Evolutionary conservation across 1,140 invertebrate species (phyloP).

Genomic region (Lordiphosa collinella): DNA sequence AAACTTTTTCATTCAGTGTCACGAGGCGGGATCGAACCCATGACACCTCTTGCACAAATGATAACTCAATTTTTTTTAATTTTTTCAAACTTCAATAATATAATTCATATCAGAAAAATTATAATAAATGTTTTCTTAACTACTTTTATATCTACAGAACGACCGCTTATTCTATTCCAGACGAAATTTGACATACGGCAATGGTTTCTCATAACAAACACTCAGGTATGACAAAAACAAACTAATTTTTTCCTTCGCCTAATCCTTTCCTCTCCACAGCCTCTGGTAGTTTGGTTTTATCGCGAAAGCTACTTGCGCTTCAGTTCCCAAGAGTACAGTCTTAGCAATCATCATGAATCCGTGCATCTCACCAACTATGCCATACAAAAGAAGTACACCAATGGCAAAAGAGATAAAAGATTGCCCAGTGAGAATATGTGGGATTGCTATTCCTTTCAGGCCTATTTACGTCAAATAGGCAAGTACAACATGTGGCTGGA

Average conservation of each 20-base stretch:
- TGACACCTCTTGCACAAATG: too few relatives aligned
- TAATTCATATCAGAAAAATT: too few relatives aligned
- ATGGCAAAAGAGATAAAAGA: conserved; percentile 86
- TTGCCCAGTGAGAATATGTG: conserved; percentile 91
- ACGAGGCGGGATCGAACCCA: too few relatives aligned
- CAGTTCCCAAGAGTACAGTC: conserved; percentile 93
- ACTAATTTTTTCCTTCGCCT: conserved; percentile 84
- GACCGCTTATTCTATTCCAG: conserved; percentile 90
- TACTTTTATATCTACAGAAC: conserved; percentile 82
- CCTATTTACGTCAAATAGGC: conserved; percentile 86
- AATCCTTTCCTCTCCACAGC: conserved; percentile 83
- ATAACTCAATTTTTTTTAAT: too few relatives aligned
- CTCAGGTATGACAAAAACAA: conserved; percentile 81
- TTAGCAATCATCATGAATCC: conserved; percentile 95
- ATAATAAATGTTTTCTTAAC: not conserved
- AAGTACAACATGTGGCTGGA: conserved; percentile 88
- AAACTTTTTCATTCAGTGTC: too few relatives aligned
- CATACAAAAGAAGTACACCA: conserved; percentile 94
- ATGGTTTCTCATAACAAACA: conserved; percentile 87
- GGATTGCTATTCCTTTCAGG: conserved; percentile 89
- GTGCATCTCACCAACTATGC: conserved; percentile 97
- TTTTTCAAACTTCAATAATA: too few relatives aligned
- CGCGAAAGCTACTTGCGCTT: conserved; percentile 93
- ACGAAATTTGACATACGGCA: conserved; percentile 97
- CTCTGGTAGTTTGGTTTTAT: conserved; percentile 90